phyloP scores from a whole-genome alignment of 2,797 vertebrate species.

The Microctenopoma steveboyesi region DNA sequence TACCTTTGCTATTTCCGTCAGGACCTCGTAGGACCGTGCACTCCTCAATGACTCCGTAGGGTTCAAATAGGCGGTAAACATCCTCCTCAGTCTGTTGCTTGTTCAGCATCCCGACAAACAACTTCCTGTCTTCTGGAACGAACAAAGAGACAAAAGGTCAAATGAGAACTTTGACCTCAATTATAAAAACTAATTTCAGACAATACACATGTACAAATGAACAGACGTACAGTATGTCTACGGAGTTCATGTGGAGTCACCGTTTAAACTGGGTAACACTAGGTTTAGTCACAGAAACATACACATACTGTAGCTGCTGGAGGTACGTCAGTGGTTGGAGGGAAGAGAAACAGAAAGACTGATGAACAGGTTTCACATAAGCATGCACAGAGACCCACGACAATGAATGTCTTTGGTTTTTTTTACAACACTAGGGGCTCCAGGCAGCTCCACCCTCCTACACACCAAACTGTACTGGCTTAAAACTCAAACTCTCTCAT shows the following conservation, averaged over 20 bases:
- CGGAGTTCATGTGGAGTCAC: slow-evolving; percentile 38
- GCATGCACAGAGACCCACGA: slow-evolving; percentile 52
- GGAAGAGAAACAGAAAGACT: slow-evolving; percentile 57
- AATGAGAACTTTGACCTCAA: slow-evolving; percentile 64
- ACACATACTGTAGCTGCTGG: slow-evolving; percentile 59
- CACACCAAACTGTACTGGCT: slow-evolving; percentile 57
- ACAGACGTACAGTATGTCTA: slow-evolving; percentile 14
- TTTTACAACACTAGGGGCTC: slow-evolving; percentile 70
- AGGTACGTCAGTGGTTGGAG: slow-evolving; percentile 62
- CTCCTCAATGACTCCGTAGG: slow-evolving; percentile 97
- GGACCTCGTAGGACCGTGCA: slow-evolving; percentile 97
- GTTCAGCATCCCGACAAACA: slow-evolving; percentile 99
- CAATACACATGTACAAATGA: slow-evolving; percentile 8
- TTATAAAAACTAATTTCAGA: slow-evolving; percentile 42
- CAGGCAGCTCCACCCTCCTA: slow-evolving; percentile 60
- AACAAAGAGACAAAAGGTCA: slow-evolving; percentile 78
- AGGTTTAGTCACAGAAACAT: slow-evolving; percentile 63
- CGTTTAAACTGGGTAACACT: slow-evolving; percentile 69
- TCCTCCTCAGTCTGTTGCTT: slow-evolving; percentile 99
- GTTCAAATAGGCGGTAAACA: slow-evolving; percentile 97
- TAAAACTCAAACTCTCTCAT: slow-evolving; percentile 28
- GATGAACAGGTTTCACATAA: slow-evolving; percentile 63
- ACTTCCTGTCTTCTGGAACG: slow-evolving; percentile 98
- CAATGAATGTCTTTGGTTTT: slow-evolving; percentile 66
- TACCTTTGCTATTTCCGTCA: slow-evolving; percentile 99